Evolutionary conservation across 1,140 invertebrate genomes (phyloP).

Genomic region (Onthophagus taurus): DNA sequence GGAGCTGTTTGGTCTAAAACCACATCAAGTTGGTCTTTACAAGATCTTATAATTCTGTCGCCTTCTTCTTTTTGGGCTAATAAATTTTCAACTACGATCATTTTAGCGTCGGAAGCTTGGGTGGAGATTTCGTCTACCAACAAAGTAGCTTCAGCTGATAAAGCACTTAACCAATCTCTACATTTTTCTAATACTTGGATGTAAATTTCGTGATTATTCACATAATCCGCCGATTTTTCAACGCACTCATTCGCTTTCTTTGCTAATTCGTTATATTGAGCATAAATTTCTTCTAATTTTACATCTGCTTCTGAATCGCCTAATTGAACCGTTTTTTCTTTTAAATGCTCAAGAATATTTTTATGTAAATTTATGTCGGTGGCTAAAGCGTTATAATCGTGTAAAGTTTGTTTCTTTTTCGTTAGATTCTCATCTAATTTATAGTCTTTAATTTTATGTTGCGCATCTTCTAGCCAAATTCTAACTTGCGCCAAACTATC

Average conservation of each 20-base stretch:
- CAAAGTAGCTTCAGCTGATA: slow-evolving; percentile 56
- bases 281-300: slow-evolving; percentile 57
- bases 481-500: slow-evolving; percentile 76
- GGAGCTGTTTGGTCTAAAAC: slow-evolving; percentile 71
- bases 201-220: slow-evolving; percentile 73
- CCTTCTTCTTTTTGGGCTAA: slow-evolving; percentile 62
- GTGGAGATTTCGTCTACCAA: slow-evolving; percentile 58
- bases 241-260: slow-evolving; percentile 60
- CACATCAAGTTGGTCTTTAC: slow-evolving; percentile 59
- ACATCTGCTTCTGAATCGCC: slow-evolving; percentile 65
- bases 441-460: slow-evolving; percentile 56
- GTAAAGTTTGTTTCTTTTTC: slow-evolving; percentile 77
- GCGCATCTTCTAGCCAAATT: slow-evolving; percentile 68
- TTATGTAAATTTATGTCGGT: slow-evolving; percentile 78
- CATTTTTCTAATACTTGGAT: slow-evolving; percentile 65
- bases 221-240: slow-evolving; percentile 56
- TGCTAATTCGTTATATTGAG: slow-evolving; percentile 57
- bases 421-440: slow-evolving; percentile 65
- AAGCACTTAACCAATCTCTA: slow-evolving; percentile 60
- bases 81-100: slow-evolving; percentile 66
- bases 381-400: slow-evolving; percentile 60
- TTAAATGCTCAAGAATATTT: slow-evolving; percentile 65
- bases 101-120: slow-evolving; percentile 63
- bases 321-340: slow-evolving; percentile 61
- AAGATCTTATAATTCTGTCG: slow-evolving; percentile 58